Conservation (phyloP, 1,140 invertebrate genomes). For the Papilio dardanus region DNA sequence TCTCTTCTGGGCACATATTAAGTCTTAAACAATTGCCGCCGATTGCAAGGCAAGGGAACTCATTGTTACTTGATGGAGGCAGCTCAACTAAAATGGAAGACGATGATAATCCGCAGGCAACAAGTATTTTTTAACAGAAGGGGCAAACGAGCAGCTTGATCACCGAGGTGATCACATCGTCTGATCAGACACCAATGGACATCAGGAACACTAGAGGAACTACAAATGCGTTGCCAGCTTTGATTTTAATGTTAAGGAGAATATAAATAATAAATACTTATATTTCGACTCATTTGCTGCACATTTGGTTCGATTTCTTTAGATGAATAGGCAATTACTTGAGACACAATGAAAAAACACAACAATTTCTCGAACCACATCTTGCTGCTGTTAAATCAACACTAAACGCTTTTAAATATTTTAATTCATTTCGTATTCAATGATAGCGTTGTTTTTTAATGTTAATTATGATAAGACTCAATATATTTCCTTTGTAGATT, state of each 20-base stretch:
- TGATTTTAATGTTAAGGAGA: neutral
- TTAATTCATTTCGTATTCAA: neutral
- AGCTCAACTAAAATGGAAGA: no score
- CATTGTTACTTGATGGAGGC: no score
- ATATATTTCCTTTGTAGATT: conserved; percentile 11
- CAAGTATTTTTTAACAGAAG: no score
- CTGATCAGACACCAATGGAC: no score
- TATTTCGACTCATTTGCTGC: neutral
- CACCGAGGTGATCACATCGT: no score
- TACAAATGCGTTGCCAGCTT: neutral
- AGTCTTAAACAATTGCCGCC: neutral
- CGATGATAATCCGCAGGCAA: no score
- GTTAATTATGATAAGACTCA: neutral
- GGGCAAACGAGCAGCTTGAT: no score
- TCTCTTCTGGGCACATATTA: neutral
- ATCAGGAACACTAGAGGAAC: neutral
- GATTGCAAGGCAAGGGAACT: neutral
- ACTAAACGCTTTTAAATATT: neutral
- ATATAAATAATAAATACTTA: neutral
- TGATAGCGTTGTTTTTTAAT: neutral
- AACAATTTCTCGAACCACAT: neutral
- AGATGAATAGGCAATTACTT: neutral
- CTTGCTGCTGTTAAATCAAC: neutral
- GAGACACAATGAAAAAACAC: neutral
- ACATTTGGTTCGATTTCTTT: neutral